A percentile compares a stretch with the other conserved stretches of the same genome.
These are phyloP conservation scores for Phaedon cochleariae DNA, from an alignment of 2,888 invertebrate species.

Conservation along the genomic window DNA sequence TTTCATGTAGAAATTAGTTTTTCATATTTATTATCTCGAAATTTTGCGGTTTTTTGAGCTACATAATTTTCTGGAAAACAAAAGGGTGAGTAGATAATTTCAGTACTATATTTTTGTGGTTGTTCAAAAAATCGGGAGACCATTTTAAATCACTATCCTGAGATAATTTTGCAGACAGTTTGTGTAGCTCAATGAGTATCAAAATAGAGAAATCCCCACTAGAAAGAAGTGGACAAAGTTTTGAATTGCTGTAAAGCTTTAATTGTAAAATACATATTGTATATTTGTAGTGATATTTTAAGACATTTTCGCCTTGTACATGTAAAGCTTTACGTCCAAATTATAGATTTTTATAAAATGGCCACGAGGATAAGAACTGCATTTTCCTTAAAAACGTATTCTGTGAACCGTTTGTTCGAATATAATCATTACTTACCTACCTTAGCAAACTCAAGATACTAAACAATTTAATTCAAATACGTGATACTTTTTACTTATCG, in stretches of 20 bases:
- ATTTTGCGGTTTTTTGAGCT: constrained; percentile 1
- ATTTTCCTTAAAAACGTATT: constrained; percentile 9
- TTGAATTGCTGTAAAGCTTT: constrained; percentile 59
- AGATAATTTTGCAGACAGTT: too few relatives aligned
- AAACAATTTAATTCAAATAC: too few relatives aligned
- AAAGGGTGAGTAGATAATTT: background rate
- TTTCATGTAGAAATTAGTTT: constrained; percentile 16
- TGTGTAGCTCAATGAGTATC: constrained; percentile 33
- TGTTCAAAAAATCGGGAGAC: too few relatives aligned
- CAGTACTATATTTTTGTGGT: too few relatives aligned
- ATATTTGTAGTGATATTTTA: constrained; percentile 44
- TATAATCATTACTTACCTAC: too few relatives aligned
- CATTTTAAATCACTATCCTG: too few relatives aligned
- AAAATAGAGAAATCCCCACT: constrained; percentile 56
- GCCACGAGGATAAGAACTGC: constrained; percentile 19
- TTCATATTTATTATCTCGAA: background rate
- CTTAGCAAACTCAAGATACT: too few relatives aligned
- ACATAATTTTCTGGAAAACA: background rate
- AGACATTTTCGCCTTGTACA: constrained; percentile 44
- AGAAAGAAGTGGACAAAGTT: constrained; percentile 46
- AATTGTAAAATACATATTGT: constrained; percentile 56
- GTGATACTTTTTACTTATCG: too few relatives aligned
- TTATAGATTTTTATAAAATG: constrained; percentile 40
- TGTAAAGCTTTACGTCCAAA: constrained; percentile 48
- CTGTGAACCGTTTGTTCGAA: background rate